Evolutionary conservation across 2,113 vertebrate species (phyloP).

Genomic region (Chauna torquata): DNA sequence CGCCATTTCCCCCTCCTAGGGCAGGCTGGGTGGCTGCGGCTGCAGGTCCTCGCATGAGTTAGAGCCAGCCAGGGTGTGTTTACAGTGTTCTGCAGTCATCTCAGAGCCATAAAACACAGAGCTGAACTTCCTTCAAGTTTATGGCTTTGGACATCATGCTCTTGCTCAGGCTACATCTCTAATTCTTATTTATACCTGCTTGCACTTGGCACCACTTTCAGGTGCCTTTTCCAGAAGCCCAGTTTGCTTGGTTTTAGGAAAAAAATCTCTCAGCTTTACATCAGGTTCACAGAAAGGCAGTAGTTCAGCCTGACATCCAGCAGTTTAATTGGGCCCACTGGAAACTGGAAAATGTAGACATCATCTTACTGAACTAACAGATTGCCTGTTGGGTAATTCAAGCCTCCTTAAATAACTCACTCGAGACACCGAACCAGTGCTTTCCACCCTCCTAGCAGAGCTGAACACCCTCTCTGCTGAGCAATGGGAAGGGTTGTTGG

Average conservation of each 20-base stretch:
- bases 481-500: neutral
- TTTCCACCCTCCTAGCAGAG: neutral
- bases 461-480: neutral
- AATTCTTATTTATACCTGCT: neutral
- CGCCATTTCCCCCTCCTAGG: rapidly evolving
- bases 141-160: neutral
- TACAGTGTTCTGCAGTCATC: neutral
- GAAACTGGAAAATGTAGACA: neutral
- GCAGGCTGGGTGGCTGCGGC: neutral
- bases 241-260: neutral
- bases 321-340: neutral
- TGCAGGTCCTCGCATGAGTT: neutral
- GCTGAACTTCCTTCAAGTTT: neutral
- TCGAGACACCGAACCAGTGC: rapidly evolving
- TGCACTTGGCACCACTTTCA: neutral
- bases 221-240: neutral
- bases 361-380: neutral
- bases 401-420: neutral
- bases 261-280: neutral
- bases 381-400: neutral
- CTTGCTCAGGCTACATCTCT: neutral
- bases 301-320: neutral
- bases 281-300: neutral
- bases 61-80: neutral
- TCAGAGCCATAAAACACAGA: neutral